A percentile compares a stretch with the other conserved stretches of the same genome.
These are phyloP conservation scores for Synaphobranchus kaupii DNA, from an alignment of 2,797 vertebrate species.

Conservation along the genomic window DNA sequence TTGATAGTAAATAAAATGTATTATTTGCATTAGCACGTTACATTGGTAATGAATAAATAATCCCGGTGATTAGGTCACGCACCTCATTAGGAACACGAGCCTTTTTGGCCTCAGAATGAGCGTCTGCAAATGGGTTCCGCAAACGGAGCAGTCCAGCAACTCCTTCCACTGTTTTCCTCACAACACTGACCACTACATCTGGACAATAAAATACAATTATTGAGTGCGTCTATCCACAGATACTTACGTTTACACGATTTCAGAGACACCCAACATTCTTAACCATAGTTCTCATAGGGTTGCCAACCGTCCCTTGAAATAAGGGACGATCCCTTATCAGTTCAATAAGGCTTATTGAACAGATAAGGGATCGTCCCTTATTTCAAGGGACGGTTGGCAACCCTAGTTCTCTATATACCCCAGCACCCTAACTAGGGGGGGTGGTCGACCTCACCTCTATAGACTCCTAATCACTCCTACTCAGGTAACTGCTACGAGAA, in stretches of 20 bases:
- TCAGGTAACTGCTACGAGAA: not conserved
- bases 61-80: conserved; percentile 14
- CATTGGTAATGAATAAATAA: conserved; percentile 8
- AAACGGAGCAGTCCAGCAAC: conserved; percentile 70
- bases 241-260: not conserved
- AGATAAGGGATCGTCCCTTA: too few relatives aligned
- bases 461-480: not conserved
- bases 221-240: not conserved
- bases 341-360: too few relatives aligned
- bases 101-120: conserved; percentile 42
- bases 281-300: too few relatives aligned
- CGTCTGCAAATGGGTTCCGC: conserved; percentile 47
- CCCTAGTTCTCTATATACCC: too few relatives aligned
- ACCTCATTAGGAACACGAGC: conserved; percentile 59
- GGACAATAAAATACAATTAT: conserved; percentile 29
- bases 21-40: not conserved
- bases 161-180: conserved; percentile 73
- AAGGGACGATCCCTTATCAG: too few relatives aligned
- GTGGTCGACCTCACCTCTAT: too few relatives aligned
- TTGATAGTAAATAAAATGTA: not conserved
- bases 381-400: too few relatives aligned
- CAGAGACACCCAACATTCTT: not conserved
- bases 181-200: conserved; percentile 75
- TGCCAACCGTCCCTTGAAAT: too few relatives aligned
- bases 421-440: not conserved